Evolutionary conservation across 2,113 vertebrate genomes (phyloP).

Genomic region (Stigmatopora argus): DNA sequence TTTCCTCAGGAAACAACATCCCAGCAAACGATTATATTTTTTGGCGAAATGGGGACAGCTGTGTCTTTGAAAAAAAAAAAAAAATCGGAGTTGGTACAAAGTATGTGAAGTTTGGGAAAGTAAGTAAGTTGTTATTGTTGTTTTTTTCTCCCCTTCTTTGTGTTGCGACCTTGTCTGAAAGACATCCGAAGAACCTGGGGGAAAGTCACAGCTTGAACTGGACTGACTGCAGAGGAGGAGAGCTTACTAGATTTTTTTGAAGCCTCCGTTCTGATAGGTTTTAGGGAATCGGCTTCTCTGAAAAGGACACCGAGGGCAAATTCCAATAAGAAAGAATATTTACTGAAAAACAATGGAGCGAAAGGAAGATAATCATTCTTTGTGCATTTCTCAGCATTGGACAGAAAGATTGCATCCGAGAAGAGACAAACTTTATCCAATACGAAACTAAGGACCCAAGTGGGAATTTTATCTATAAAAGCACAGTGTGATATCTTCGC

Average conservation of each 20-base stretch:
- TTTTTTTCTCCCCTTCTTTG: background rate
- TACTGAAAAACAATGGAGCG: background rate
- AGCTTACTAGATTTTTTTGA: background rate
- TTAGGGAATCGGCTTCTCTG: background rate
- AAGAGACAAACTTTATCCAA: background rate
- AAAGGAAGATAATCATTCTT: background rate
- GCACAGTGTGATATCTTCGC: too few relatives aligned
- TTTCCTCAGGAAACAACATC: conserved; percentile 11
- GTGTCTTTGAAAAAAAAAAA: conserved; percentile 1
- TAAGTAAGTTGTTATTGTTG: conserved; percentile 1
- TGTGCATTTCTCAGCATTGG: background rate
- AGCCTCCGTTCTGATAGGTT: background rate
- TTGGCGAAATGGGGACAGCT: background rate
- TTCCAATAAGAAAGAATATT: background rate
- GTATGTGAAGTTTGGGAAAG: background rate
- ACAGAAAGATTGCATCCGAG: too few relatives aligned
- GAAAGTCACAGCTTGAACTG: background rate
- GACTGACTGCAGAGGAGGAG: background rate
- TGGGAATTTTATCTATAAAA: too few relatives aligned
- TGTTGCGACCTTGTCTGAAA: conserved; percentile 9
- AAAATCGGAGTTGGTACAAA: background rate
- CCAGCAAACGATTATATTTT: conserved; percentile 3
- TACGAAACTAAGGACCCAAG: background rate
- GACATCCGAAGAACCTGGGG: background rate
- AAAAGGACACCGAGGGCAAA: background rate